Conservation (phyloP, 1,140 invertebrate genomes). For the Nasonia giraulti region DNA sequence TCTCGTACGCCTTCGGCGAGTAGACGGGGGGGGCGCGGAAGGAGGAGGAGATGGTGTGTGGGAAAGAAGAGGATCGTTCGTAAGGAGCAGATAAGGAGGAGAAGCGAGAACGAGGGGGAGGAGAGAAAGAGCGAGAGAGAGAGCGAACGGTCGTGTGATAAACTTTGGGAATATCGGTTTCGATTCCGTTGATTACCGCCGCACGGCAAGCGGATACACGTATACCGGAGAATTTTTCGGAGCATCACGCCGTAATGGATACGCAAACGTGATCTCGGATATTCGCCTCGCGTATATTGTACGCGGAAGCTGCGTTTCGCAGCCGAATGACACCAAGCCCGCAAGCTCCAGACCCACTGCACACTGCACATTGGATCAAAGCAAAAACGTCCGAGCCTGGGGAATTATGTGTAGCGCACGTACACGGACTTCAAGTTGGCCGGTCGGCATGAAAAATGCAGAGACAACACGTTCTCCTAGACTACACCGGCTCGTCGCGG, state of each 20-base stretch:
- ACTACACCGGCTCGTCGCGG: too few relatives aligned
- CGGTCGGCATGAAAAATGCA: too few relatives aligned
- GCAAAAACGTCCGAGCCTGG: too few relatives aligned
- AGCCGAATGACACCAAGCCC: neutral
- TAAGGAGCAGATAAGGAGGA: constrained; percentile 38
- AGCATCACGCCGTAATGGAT: neutral
- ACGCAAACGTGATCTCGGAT: too few relatives aligned
- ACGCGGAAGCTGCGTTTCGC: too few relatives aligned
- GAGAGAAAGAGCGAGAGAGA: constrained; percentile 23
- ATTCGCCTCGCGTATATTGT: too few relatives aligned
- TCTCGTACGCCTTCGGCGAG: constrained; percentile 36
- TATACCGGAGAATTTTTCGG: neutral
- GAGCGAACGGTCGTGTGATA: neutral
- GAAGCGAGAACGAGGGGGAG: constrained; percentile 29
- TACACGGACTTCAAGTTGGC: too few relatives aligned
- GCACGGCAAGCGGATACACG: too few relatives aligned
- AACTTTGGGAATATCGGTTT: constrained; percentile 5
- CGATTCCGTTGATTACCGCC: constrained; percentile 23
- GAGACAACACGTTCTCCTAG: too few relatives aligned
- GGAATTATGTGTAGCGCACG: too few relatives aligned
- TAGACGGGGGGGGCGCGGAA: neutral
- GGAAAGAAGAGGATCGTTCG: constrained; percentile 44
- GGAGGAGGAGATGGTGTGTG: constrained; percentile 23
- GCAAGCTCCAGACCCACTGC: neutral
- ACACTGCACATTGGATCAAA: too few relatives aligned